Base-by-base conservation (phyloP, 1,140 invertebrate genomes). In the Bombus superbus region DNA sequence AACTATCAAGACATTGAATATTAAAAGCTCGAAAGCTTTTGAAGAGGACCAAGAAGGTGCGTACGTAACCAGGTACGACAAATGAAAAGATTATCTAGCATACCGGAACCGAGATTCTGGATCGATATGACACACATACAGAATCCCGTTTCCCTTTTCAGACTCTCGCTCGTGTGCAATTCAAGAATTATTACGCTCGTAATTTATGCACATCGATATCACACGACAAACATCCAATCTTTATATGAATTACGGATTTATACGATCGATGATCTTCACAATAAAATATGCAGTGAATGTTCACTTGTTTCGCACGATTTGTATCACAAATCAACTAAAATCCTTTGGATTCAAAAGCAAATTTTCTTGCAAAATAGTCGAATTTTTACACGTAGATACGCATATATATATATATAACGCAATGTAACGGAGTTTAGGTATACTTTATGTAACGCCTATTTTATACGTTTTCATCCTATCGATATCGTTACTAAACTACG, bases 291-390 rank as follows among this genome's bases (percentile, higher is more conserved):
- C 22, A 35, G 10, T 53, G 68, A 64, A 72, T 47, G 35, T 69
- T 69, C 64, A 42, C n/a, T 64, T 28, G 38, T 64, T 28, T 53
- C n/a, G 6, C 53, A 13, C n/a, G 82, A 71, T 69, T 77, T 44
- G 72, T 47, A 79, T 79, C 28, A n/a, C 44, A 84, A 79, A 71
- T 85, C 40, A 73, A 79, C n/a, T 42, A 44, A 80, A 85, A 85
- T 85, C 83, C 77, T 85, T 85, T 73, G 83, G 68, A 85, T 80
- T 85, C n/a, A 64, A n/a, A 80, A 80, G n/a, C 44, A 42, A n/a
- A 53, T 80, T 9, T 15, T 32, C 11, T 47, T 32, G 53, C 53
- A 62, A 85, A 59, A 28, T 22, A 78, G 32, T 38, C 53, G 25
- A 40, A 76, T 62, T 40, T 64, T 64, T 11, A 42, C n/a, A 62